These are phyloP conservation scores for Anguilla pacifica DNA, from an alignment of 2,797 vertebrate species.

Conservation along the genomic window DNA sequence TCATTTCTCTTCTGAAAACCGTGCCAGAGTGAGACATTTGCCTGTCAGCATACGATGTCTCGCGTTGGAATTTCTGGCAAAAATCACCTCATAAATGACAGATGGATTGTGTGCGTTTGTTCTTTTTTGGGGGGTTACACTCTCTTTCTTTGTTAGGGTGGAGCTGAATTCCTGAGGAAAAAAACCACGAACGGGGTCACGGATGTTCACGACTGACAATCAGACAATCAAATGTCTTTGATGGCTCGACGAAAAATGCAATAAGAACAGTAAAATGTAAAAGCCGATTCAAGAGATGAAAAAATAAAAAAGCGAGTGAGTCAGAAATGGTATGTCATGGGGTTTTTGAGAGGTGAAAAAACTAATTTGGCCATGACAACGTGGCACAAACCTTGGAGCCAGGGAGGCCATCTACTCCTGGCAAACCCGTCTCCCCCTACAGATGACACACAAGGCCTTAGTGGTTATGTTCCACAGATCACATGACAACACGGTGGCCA, in stretches of 20 bases:
- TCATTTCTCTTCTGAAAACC: background rate
- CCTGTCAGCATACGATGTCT: background rate
- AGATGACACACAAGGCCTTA: conserved; percentile 61
- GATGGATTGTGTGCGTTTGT: background rate
- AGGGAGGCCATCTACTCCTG: conserved; percentile 83
- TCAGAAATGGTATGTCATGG: conserved; percentile 8
- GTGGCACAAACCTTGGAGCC: conserved; percentile 85
- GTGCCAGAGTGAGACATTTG: background rate
- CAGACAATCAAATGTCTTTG: background rate
- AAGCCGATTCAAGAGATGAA: background rate
- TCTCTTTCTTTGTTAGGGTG: background rate
- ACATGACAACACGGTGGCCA: background rate
- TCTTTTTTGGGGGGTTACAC: background rate
- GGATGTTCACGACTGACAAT: background rate
- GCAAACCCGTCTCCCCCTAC: conserved; percentile 87
- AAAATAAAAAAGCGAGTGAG: background rate
- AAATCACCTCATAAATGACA: background rate
- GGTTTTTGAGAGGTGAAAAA: conserved; percentile 14
- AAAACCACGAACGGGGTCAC: background rate
- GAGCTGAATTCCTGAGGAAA: background rate
- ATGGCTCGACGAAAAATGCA: conserved; percentile 13
- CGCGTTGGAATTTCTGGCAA: too few relatives aligned
- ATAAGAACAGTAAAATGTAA: background rate
- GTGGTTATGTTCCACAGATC: conserved; percentile 10
- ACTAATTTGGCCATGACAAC: conserved; percentile 49